Evolutionary conservation across 2,888 invertebrate genomes (phyloP), one percentile per base, ranked within the genome.

Genomic region (Strigamia crassipes): DNA sequence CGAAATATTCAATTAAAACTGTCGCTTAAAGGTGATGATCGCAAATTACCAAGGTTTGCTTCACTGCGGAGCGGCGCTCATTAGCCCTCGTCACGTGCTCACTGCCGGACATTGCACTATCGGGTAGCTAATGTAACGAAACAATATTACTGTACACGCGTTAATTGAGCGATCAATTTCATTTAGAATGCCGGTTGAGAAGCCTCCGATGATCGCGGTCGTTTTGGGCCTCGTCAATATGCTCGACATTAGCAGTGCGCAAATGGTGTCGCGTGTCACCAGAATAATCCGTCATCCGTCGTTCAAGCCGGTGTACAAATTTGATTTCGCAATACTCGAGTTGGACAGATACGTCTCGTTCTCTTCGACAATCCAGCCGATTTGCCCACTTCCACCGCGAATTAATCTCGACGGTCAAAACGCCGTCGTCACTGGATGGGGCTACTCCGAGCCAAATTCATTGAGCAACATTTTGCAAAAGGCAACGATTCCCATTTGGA

Each of bases 31-130:
- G 73, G 73, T 27, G 3, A 73, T 73, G 73, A 12, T 73, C 5
- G 73, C 31, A 12, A 73, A 73, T 73, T 73, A 31, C 23, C 15
- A 31, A 31, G 73, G 73, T 73, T 73, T 73, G 15, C 31, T 73
- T 31, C 73, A 73, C 73, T 73, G 73, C 73, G 73, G 73, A 27
- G 73, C 27, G 27, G 31, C 27, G 12, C 31, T 73, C 27, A 73
- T 73, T 27, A n/a, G n/a, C 31, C 27, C 9, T n/a, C 73, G 73
- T 27, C 73, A 73, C 31, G 73, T 73, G 31, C 73, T 73, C 73
- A 73, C 73, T 15, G 73, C 73, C 5, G 73, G 10, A 2, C 73
- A 73, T 73, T 73, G 73, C 31, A 31, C 31, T 12, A 12, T 73
- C 2, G 73, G 73, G 73, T 73, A 27, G 27, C 6, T 13, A 31